These are phyloP conservation scores for Bubo scandiacus DNA, from an alignment of 2,113 vertebrate genomes.

Conservation along the genomic window DNA sequence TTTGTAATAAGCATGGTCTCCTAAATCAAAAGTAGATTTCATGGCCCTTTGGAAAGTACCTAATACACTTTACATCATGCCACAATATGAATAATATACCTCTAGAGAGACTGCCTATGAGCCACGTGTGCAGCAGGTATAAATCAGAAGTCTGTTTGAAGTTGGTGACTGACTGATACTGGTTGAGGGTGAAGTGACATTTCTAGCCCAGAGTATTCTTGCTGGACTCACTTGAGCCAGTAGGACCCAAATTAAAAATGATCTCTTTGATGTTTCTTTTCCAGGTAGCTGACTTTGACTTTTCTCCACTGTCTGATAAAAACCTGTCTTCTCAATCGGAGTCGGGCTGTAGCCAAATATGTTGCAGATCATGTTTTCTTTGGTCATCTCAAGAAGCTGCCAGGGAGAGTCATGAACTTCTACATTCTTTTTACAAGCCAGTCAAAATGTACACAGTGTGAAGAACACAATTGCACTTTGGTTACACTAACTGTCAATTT, in stretches of 20 bases:
- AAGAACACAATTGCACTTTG: background rate
- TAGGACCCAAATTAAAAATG: background rate
- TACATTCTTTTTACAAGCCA: constrained; percentile 69
- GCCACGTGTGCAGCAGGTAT: background rate
- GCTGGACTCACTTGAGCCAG: background rate
- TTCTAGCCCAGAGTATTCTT: background rate
- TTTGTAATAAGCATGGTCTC: background rate
- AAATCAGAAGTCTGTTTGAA: background rate
- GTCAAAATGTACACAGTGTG: constrained; percentile 71
- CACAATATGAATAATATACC: background rate
- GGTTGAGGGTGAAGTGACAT: background rate
- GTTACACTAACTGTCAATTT: background rate
- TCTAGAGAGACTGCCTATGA: background rate
- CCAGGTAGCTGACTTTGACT: constrained; percentile 77
- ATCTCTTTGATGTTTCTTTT: background rate
- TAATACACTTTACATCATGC: background rate
- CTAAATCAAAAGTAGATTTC: background rate
- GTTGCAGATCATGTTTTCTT: constrained; percentile 63
- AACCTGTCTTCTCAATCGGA: background rate
- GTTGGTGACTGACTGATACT: background rate
- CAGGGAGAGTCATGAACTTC: constrained; percentile 66
- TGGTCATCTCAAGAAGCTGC: constrained; percentile 35
- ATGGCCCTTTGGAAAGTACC: background rate
- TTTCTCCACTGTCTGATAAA: constrained; percentile 68
- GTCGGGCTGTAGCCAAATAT: constrained; percentile 47